Percentiles rank a stretch among this genome's conserved stretches.
phyloP scores from a whole-genome alignment of 2,797 vertebrate genomes.

The Pangasius sanitwongsei region DNA sequence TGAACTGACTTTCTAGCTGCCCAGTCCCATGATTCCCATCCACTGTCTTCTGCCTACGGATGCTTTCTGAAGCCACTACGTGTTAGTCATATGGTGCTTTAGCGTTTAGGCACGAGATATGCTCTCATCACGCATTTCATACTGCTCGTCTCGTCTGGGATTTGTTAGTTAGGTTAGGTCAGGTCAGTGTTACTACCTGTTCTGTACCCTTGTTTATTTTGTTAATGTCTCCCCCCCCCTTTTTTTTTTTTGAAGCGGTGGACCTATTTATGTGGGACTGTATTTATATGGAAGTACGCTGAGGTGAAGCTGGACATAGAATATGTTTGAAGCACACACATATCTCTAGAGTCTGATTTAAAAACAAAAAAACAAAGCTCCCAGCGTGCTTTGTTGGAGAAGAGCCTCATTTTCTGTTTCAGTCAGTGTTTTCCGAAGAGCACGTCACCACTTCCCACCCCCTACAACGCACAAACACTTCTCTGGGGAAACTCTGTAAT shows the following conservation, averaged over 20 bases:
- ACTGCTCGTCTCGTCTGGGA: background rate
- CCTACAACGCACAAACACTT: conserved; percentile 51
- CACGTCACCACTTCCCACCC: conserved; percentile 40
- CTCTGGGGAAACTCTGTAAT: conserved; percentile 40
- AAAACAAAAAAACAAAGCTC: background rate
- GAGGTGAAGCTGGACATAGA: conserved; percentile 26
- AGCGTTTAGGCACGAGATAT: background rate
- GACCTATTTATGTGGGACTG: conserved; percentile 56
- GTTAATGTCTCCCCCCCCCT: background rate
- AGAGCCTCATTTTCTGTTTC: conserved; percentile 14
- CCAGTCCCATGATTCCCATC: conserved; percentile 32
- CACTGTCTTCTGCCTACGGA: conserved; percentile 5
- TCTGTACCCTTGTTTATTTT: background rate
- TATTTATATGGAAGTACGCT: conserved; percentile 55
- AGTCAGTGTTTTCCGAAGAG: conserved; percentile 27
- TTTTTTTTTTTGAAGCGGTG: conserved; percentile 11
- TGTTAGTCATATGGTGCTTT: background rate
- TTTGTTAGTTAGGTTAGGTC: conserved; percentile 7
- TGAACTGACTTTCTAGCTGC: conserved; percentile 41
- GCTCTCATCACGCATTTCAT: background rate
- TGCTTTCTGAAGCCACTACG: conserved; percentile 16
- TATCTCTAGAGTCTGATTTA: conserved; percentile 29
- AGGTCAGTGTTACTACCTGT: conserved; percentile 39
- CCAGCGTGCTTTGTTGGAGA: background rate
- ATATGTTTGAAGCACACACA: background rate